A percentile compares a stretch with the other conserved stretches of the same genome.
phyloP scores from a whole-genome alignment of 1,140 invertebrate genomes.

The Cyclargus thomasi region DNA sequence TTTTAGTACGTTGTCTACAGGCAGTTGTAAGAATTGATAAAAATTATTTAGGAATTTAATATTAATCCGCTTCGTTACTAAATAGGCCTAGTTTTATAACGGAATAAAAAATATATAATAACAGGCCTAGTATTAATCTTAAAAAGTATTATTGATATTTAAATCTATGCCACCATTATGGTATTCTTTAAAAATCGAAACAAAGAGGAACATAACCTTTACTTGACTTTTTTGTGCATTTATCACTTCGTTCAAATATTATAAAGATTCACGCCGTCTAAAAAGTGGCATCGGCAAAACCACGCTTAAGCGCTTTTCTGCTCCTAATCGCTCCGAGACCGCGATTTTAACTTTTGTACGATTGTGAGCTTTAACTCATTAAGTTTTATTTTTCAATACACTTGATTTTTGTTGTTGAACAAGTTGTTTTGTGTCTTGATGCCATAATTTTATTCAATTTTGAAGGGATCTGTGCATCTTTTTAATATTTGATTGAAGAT shows the following conservation, averaged over 20 bases:
- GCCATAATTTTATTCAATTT: too few relatives aligned
- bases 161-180: constrained; percentile 5
- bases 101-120: constrained; percentile 31
- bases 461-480: too few relatives aligned
- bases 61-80: constrained; percentile 21
- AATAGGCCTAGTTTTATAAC: constrained; percentile 16
- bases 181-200: background rate
- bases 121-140: constrained; percentile 54
- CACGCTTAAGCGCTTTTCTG: too few relatives aligned
- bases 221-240: background rate
- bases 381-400: too few relatives aligned
- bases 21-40: constrained; percentile 21
- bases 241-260: background rate
- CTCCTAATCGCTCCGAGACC: too few relatives aligned
- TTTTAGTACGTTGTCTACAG: constrained; percentile 28
- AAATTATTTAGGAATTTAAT: constrained; percentile 12
- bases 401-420: too few relatives aligned
- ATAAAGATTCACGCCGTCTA: too few relatives aligned
- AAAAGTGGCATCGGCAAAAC: too few relatives aligned
- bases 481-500: too few relatives aligned
- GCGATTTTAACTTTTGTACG: too few relatives aligned
- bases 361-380: too few relatives aligned
- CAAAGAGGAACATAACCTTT: background rate
- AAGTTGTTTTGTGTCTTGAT: too few relatives aligned
- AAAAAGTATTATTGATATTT: constrained; percentile 39